Conservation (phyloP, 2,888 invertebrate genomes). For the Parasteatoda lunata region DNA sequence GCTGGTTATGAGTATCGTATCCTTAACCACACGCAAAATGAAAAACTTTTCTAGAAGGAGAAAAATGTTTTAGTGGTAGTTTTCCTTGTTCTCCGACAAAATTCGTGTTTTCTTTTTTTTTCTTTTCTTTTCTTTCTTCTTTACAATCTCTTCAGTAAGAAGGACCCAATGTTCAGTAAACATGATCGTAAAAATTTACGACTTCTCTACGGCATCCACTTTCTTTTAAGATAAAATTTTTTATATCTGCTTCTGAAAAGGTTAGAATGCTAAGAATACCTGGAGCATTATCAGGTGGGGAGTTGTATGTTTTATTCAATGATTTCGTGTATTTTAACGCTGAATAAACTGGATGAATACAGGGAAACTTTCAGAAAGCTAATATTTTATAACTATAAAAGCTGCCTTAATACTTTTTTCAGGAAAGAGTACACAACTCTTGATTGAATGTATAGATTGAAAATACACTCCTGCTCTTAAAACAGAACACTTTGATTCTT, state of each 20-base stretch:
- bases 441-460: too few species aligned
- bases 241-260: slow-evolving; percentile 16
- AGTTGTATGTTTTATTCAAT: slow-evolving; percentile 5
- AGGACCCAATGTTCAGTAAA: neutral
- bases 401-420: too few species aligned
- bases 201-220: slow-evolving; percentile 8
- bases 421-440: too few species aligned
- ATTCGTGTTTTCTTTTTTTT: neutral
- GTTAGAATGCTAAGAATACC: slow-evolving; percentile 6
- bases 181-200: slow-evolving; percentile 58
- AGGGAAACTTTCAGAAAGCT: too few species aligned
- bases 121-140: too few species aligned
- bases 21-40: slow-evolving; percentile 18
- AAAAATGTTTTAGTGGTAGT: slow-evolving; percentile 32
- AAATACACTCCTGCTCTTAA: too few species aligned
- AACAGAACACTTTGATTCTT: too few species aligned
- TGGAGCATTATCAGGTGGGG: slow-evolving; percentile 11
- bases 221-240: slow-evolving; percentile 10
- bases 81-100: slow-evolving; percentile 20
- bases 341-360: too few species aligned
- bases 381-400: too few species aligned
- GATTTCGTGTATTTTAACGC: too few species aligned
- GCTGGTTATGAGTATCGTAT: slow-evolving; percentile 6
- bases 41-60: slow-evolving; percentile 3
- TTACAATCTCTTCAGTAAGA: too few species aligned